Evolutionary conservation across 2,797 vertebrate genomes (phyloP).

Genomic region (Sphenodon punctatus): DNA sequence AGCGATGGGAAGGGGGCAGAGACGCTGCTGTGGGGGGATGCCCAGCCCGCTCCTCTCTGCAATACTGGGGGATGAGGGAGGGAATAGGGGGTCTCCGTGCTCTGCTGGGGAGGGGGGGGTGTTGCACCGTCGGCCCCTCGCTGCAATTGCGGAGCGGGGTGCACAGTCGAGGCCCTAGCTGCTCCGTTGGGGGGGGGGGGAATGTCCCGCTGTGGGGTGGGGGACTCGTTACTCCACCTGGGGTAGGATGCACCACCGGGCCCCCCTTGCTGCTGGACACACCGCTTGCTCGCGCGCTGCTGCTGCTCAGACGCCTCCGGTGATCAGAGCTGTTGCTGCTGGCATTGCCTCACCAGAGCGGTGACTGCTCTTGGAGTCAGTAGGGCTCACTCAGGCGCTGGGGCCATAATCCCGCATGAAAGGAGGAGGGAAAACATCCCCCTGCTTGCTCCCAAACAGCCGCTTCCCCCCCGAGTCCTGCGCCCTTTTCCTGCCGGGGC

Average conservation of each 20-base stretch:
- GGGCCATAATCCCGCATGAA: background rate
- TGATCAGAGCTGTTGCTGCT: background rate
- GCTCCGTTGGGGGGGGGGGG: rapidly evolving
- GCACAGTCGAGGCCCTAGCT: too few species aligned
- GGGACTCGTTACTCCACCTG: too few species aligned
- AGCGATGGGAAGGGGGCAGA: background rate
- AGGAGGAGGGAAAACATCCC: background rate
- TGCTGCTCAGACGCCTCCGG: background rate
- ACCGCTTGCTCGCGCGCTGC: background rate
- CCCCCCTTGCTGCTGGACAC: too few species aligned
- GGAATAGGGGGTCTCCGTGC: too few species aligned
- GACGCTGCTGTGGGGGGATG: background rate
- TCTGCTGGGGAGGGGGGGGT: background rate
- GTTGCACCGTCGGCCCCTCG: too few species aligned
- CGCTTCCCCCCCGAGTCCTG: background rate
- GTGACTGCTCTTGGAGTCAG: background rate
- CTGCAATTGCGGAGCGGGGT: too few species aligned
- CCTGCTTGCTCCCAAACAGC: background rate
- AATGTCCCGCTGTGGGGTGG: too few species aligned
- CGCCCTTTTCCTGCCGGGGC: background rate
- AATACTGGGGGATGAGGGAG: background rate
- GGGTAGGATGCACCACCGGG: too few species aligned
- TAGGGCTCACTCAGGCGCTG: background rate
- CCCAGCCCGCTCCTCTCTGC: background rate
- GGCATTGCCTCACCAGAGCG: background rate